Evolutionary conservation across 1,140 invertebrate species (phyloP).

Genomic region (Drosophila takahashii): DNA sequence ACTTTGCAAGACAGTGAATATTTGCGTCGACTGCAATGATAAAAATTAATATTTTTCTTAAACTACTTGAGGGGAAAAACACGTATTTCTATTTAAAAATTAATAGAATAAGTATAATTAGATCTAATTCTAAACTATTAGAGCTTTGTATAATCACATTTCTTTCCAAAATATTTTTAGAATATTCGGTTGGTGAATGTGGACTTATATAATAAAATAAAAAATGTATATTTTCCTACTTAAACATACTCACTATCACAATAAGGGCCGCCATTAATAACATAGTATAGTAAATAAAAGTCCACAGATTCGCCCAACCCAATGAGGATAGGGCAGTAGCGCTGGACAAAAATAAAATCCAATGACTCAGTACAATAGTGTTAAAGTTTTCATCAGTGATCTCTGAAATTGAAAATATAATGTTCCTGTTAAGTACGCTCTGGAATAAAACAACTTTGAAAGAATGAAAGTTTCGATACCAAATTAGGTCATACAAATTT

Average conservation of each 20-base stretch:
- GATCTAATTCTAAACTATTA: too few species aligned
- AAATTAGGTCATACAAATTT: too few species aligned
- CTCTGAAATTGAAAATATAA: conserved; percentile 7
- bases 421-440: not conserved
- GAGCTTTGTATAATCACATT: too few species aligned
- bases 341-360: conserved; percentile 59
- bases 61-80: too few species aligned
- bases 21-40: conserved; percentile 50
- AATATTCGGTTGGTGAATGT: too few species aligned
- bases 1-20: conserved; percentile 57
- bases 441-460: too few species aligned
- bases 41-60: not conserved
- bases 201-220: too few species aligned
- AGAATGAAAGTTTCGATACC: too few species aligned
- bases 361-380: conserved; percentile 50
- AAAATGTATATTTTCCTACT: too few species aligned
- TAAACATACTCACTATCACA: conserved; percentile 57
- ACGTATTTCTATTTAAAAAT: too few species aligned
- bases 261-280: conserved; percentile 45
- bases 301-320: conserved; percentile 59
- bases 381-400: not conserved
- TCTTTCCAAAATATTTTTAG: too few species aligned
- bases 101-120: not conserved
- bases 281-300: conserved; percentile 64
- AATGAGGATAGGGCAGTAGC: conserved; percentile 47